phyloP scores from a whole-genome alignment of 30 jellyfish, hydroid and myxozoan genomes.

The Catostylus mosaicus region DNA sequence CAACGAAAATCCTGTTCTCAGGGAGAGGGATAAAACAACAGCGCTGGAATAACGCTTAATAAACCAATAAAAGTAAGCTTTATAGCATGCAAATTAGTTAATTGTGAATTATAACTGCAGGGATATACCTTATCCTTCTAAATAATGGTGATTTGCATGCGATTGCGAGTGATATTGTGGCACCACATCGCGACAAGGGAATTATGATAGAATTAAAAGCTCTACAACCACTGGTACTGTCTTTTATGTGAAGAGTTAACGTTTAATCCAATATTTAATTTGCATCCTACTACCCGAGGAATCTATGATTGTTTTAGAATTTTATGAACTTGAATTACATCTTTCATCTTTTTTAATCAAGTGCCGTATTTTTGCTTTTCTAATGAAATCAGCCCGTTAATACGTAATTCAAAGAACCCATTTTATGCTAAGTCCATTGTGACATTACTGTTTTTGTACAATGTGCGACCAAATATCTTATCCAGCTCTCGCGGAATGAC shows the following conservation, averaged over 20 bases:
- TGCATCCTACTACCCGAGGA: constrained; percentile 32
- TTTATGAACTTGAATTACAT: constrained; percentile 8
- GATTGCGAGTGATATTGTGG: constrained; percentile 27
- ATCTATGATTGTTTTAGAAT: constrained; percentile 23
- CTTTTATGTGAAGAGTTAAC: background rate
- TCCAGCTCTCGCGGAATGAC: no score
- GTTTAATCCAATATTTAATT: constrained; percentile 39
- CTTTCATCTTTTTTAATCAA: constrained; percentile 8
- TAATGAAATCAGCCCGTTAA: background rate
- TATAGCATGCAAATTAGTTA: constrained; percentile 60
- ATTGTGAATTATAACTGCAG: constrained; percentile 44
- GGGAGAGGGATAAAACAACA: constrained; percentile 53
- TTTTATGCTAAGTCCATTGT: no score
- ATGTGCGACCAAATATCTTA: no score
- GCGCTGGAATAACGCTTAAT: constrained; percentile 53
- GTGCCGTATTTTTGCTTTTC: background rate
- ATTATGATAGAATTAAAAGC: constrained; percentile 2
- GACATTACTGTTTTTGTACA: no score
- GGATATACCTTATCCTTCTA: constrained; percentile 43
- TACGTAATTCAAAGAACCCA: background rate
- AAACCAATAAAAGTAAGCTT: constrained; percentile 69
- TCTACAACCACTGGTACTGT: constrained; percentile 7
- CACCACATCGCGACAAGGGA: constrained; percentile 47
- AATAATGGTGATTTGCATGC: constrained; percentile 30
- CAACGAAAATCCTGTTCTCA: constrained; percentile 36